Evolutionary conservation across 1,140 invertebrate genomes (phyloP).

Genomic region (Agrypnia vestita): DNA sequence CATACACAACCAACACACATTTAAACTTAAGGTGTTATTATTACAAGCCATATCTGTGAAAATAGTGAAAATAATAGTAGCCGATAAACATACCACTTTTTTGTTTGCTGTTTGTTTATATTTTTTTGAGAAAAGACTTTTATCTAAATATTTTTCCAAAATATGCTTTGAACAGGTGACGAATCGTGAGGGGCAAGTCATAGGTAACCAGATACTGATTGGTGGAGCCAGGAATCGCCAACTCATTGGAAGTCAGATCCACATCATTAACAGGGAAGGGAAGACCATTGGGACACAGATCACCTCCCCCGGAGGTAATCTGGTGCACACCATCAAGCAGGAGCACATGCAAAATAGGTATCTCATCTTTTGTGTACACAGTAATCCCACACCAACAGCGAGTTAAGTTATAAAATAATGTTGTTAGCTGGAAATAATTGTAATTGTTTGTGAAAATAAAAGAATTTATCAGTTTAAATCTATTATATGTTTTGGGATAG

Average conservation of each 20-base stretch:
- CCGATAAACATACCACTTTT: no score
- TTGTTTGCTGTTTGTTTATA: no score
- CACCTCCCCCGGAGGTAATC: conserved; percentile 59
- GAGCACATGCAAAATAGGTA: conserved; percentile 58
- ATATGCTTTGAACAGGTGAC: conserved; percentile 64
- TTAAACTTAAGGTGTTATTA: no score
- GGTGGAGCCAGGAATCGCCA: conserved; percentile 61
- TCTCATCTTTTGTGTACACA: not conserved
- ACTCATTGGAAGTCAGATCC: conserved; percentile 66
- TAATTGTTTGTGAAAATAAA: conserved; percentile 19
- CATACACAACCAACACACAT: no score
- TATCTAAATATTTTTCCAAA: not conserved
- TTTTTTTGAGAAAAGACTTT: not conserved
- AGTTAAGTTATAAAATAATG: no score
- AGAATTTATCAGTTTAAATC: not conserved
- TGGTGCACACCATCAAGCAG: conserved; percentile 60
- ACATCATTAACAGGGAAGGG: conserved; percentile 66
- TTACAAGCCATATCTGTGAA: no score
- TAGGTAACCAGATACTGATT: conserved; percentile 71
- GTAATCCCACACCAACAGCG: no score
- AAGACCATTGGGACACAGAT: conserved; percentile 66
- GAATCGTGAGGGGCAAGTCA: conserved; percentile 71
- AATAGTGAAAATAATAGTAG: no score
- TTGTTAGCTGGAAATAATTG: not conserved
- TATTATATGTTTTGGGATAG: conserved; percentile 24